Conservation (phyloP, 2,113 vertebrate species). For the Ageneiosus marmoratus region DNA sequence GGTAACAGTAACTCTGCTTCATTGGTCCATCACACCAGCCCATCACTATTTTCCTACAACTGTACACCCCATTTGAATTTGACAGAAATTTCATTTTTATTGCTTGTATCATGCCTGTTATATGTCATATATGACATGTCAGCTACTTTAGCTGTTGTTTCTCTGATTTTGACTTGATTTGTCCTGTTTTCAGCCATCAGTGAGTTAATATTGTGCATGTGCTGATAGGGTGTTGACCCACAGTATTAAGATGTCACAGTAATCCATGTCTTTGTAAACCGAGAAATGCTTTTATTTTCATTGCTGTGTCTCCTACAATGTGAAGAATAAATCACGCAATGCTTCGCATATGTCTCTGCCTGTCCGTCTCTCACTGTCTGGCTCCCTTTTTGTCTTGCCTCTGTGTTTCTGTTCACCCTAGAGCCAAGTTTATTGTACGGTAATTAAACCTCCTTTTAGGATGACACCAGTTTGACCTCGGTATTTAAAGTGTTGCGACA, state of each 20-base stretch:
- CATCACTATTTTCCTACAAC: no score
- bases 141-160: no score
- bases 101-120: no score
- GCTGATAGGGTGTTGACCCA: background rate
- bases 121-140: no score
- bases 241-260: constrained; percentile 17
- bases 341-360: background rate
- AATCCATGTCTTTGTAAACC: constrained; percentile 18
- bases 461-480: background rate
- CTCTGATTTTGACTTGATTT: no score
- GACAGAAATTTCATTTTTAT: no score
- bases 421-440: constrained; percentile 10
- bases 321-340: constrained; percentile 10
- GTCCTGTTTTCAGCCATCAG: no score
- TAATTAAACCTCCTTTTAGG: constrained; percentile 33
- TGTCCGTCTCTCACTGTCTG: background rate
- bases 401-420: background rate
- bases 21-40: no score
- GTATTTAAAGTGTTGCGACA: background rate
- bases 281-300: constrained; percentile 23
- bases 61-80: no score
- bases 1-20: no score
- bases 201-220: background rate
- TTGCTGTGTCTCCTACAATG: background rate
- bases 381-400: background rate